Percentiles rank a stretch among this genome's conserved stretches.
These are phyloP conservation scores for Psophia crepitans DNA, from an alignment of 2,113 vertebrate genomes.

Conservation along the genomic window DNA sequence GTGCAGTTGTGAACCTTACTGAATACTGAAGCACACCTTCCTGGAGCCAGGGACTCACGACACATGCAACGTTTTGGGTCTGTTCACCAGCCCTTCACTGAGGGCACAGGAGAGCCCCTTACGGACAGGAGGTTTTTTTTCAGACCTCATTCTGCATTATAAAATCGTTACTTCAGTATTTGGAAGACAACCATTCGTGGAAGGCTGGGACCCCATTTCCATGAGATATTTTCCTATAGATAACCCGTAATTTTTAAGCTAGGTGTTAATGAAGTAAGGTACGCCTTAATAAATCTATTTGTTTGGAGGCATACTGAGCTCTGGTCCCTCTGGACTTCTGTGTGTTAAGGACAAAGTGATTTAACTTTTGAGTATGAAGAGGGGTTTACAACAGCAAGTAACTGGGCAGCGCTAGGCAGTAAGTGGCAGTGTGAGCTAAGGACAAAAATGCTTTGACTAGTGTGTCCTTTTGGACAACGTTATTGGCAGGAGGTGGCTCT, in stretches of 20 bases:
- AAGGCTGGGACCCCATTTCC: not conserved
- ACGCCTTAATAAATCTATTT: not conserved
- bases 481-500: not conserved
- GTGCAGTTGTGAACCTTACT: not conserved
- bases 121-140: not conserved
- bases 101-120: not conserved
- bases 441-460: not conserved
- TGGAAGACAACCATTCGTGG: not conserved
- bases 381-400: not conserved
- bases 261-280: not conserved
- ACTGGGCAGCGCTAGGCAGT: not conserved
- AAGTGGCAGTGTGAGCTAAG: not conserved
- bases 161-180: not conserved
- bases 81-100: not conserved
- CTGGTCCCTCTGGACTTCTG: not conserved
- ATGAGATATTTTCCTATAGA: not conserved
- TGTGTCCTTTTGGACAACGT: not conserved
- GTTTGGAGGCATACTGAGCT: not conserved
- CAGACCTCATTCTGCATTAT: not conserved
- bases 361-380: not conserved
- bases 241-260: not conserved
- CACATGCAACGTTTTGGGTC: fast-evolving
- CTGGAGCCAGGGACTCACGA: not conserved
- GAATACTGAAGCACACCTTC: not conserved
- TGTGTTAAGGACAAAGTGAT: not conserved